Base-by-base conservation (phyloP, 2,797 vertebrate species). In the Apodemus agrarius region DNA sequence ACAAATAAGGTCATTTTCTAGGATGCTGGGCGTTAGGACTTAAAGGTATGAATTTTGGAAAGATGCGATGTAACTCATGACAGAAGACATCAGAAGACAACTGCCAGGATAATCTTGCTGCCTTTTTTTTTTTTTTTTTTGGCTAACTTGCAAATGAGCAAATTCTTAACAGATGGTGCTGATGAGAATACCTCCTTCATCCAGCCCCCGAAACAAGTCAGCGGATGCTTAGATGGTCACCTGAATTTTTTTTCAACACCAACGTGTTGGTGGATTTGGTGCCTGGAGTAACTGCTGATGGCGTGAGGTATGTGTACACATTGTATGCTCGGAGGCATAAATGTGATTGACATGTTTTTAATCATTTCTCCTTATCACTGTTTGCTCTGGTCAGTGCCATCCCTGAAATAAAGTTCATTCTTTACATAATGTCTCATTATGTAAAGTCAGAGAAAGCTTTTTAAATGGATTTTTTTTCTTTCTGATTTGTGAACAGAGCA, bases 321-420 rank as follows among this genome's bases (percentile, higher is more conserved):
- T 0, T 59, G 37, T 61, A 46, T 0, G n/a, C 65, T 87, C 43
- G 9, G 54, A 74, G 75, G 91, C 54, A 89, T 65, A 97, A 80
- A 90, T 67, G 82, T 92, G 94, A 97, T 93, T 84, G 95, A 81
- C 0, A 0, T 96, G 93, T 94, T 94, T 97, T 95, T 96, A 93
- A 96, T 96, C 89, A 95, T 67, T 88, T 91, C 84, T 91, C 91
- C 93, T 96, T 88, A 95, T 96, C 93, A 63, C 91, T 95, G 63
- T 96, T 97, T 97, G 94, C 54, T 95, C 72, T 97, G 91, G 86
- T 89, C 86, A 85, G 49, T 19, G 24, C 40, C 46, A 13, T 84
- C 12, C 2, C 75, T 76, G 93, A 88, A 83, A 95, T 94, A 75
- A 89, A 94, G 92, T 90, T 69, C n/a, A n/a, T 57, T 91, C 83